Conservation (phyloP, 2,113 vertebrate species). For the Perca fluviatilis region DNA sequence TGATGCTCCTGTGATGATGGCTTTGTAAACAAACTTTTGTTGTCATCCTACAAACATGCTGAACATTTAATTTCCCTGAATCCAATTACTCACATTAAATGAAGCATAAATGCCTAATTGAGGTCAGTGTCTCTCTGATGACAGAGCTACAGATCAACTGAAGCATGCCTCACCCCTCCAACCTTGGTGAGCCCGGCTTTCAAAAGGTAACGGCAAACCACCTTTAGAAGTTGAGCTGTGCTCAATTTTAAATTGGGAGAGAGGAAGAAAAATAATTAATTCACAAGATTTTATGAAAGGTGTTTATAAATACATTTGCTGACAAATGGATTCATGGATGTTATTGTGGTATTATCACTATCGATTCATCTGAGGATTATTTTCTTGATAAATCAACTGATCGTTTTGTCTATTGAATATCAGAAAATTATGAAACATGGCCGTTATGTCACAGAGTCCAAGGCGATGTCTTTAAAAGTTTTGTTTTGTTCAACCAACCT, state of each 20-base stretch:
- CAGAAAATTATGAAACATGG: no score
- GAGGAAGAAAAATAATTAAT: neutral
- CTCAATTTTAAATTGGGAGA: constrained; percentile 10
- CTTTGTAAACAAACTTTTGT: neutral
- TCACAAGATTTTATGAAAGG: neutral
- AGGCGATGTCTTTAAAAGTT: neutral
- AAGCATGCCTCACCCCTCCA: constrained; percentile 29
- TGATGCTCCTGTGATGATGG: neutral
- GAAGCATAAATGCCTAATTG: constrained; percentile 25
- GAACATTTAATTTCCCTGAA: constrained; percentile 51
- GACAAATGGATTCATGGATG: neutral
- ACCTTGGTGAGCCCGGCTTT: constrained; percentile 36
- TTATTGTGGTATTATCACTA: neutral
- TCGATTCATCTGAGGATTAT: neutral
- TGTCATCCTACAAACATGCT: constrained; percentile 21
- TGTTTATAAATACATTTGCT: neutral
- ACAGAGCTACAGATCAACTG: constrained; percentile 29
- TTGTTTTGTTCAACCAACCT: neutral
- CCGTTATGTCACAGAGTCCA: neutral
- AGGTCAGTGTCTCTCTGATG: constrained; percentile 36
- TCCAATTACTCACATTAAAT: constrained; percentile 41
- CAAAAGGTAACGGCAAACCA: constrained; percentile 56
- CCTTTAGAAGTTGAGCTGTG: constrained; percentile 47
- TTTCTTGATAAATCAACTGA: neutral
- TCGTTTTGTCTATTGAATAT: neutral